Evolutionary conservation across 2,797 vertebrate genomes (phyloP).

Genomic region (Danio kyathit): DNA sequence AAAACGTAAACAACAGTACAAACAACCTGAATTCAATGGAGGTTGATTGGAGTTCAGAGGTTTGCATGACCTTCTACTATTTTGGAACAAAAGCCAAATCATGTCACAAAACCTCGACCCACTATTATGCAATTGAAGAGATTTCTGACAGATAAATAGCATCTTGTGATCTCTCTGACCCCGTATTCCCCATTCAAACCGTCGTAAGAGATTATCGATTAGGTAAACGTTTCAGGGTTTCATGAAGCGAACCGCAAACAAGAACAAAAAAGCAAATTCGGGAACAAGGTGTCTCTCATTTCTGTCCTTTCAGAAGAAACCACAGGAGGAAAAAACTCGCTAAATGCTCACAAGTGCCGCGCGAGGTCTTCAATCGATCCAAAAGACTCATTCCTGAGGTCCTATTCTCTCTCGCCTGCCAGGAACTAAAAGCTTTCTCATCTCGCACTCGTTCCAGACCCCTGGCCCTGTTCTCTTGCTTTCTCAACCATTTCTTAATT

Average conservation of each 20-base stretch:
- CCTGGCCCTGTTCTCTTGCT: conserved; percentile 21
- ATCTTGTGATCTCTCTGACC: conserved; percentile 10
- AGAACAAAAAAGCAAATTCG: not conserved
- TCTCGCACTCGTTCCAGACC: conserved; percentile 32
- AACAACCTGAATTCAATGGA: not conserved
- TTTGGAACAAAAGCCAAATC: conserved; percentile 7
- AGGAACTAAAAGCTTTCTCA: conserved; percentile 59
- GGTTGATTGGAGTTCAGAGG: not conserved
- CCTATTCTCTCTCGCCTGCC: conserved; percentile 34
- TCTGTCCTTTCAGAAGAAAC: conserved; percentile 11
- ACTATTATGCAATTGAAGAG: not conserved
- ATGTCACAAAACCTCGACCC: not conserved
- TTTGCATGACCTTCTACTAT: not conserved
- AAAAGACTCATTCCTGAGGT: conserved; percentile 28
- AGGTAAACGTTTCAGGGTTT: conserved; percentile 7
- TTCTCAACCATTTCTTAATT: conserved; percentile 55
- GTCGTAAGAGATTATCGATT: conserved; percentile 17
- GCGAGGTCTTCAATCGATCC: conserved; percentile 25
- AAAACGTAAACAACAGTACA: not conserved
- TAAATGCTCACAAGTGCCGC: conserved; percentile 13
- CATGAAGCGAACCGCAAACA: not conserved
- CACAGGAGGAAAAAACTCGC: conserved; percentile 6
- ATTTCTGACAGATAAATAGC: conserved; percentile 12
- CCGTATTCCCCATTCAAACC: conserved; percentile 9
- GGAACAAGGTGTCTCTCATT: not conserved